Base-by-base conservation (phyloP, 1,140 invertebrate genomes). In the Drosophila setifemur region DNA sequence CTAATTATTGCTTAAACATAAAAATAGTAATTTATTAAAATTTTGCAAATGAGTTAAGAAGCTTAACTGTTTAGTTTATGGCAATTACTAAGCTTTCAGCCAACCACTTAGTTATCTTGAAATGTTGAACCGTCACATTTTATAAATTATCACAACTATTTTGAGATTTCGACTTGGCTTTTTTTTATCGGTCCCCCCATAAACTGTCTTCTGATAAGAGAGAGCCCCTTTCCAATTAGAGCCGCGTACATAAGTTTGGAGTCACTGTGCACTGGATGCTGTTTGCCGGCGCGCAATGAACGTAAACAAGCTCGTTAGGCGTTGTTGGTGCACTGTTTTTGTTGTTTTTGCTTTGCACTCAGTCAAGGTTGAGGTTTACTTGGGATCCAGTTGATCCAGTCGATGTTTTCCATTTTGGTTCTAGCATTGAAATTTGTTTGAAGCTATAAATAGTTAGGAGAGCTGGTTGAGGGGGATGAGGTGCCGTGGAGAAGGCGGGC, bases 261-360 rank as follows among this genome's bases (percentile, higher is more conserved):
- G 8, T 42, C 73, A 82, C 60, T 50, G 68, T 77, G 29, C 39
- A 42, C 19, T 39, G 47, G 31, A 26, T 39, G 49, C 42, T 57
- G 19, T 40, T 64, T 71, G 57, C 78, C 79, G 78, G 78, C 52
- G 23, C 43, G 23, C 25, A 57, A 61, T 54, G 37, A 74, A 78
- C 57, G 78, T 85, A 85, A 83, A 85, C 78, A 83, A 83, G 78
- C 82, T 85, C 78, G 74, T 83, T 78, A 85, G 73, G 60, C 54
- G 42, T 33, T 61, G 42, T 35, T 43, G 47, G 44, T 47, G 50
- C 23, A 44, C 25, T 44, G 31, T 49, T 43, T 21, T 12, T 7
- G 16, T 3, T 35, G 29, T 48, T 47, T 35, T 29, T 40, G n/a
- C n/a, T 25, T 52, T 52, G 57, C 44, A 63, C 48, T 45, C 50